Conservation (phyloP, 2,888 invertebrate species). For the Notodromas monacha region DNA sequence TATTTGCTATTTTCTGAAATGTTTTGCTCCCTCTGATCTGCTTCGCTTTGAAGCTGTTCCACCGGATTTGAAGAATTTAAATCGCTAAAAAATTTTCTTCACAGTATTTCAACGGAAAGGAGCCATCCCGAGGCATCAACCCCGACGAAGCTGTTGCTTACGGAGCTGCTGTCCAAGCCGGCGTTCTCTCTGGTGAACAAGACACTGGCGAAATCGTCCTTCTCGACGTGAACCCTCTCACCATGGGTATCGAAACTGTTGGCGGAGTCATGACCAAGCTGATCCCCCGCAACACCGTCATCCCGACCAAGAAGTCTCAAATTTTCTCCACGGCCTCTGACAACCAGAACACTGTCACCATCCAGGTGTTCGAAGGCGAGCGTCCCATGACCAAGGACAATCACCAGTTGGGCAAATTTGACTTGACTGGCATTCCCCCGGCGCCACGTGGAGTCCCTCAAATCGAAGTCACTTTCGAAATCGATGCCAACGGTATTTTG, state of each 20-base stretch:
- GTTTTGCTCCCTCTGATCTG: too few species aligned
- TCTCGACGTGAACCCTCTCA: slow-evolving; percentile 88
- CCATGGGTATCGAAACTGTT: slow-evolving; percentile 97
- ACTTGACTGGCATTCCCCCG: slow-evolving; percentile 81
- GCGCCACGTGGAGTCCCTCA: slow-evolving; percentile 73
- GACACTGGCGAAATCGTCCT: slow-evolving; percentile 83
- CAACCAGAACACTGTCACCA: slow-evolving; percentile 94
- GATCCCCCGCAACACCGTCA: slow-evolving; percentile 86
- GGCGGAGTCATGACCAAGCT: slow-evolving; percentile 99
- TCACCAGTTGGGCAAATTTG: slow-evolving; percentile 90
- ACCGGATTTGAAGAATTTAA: too few species aligned
- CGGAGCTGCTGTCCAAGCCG: slow-evolving; percentile 93
- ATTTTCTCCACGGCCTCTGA: slow-evolving; percentile 97
- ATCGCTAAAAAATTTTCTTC: too few species aligned
- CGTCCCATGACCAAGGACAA: slow-evolving; percentile 99
- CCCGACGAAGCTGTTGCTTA: slow-evolving; percentile 97
- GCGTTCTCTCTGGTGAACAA: slow-evolving; percentile 85
- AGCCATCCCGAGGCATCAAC: slow-evolving; percentile 87
- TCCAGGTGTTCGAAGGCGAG: slow-evolving; percentile 94
- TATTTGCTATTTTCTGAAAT: too few species aligned
- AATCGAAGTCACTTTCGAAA: slow-evolving; percentile 77
- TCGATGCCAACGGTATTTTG: slow-evolving; percentile 63
- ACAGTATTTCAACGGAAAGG: slow-evolving; percentile 93
- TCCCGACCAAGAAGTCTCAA: slow-evolving; percentile 95
- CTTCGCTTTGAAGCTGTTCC: too few species aligned